phyloP scores from a whole-genome alignment of 2,888 invertebrate genomes.

The Metellina segmentata region DNA sequence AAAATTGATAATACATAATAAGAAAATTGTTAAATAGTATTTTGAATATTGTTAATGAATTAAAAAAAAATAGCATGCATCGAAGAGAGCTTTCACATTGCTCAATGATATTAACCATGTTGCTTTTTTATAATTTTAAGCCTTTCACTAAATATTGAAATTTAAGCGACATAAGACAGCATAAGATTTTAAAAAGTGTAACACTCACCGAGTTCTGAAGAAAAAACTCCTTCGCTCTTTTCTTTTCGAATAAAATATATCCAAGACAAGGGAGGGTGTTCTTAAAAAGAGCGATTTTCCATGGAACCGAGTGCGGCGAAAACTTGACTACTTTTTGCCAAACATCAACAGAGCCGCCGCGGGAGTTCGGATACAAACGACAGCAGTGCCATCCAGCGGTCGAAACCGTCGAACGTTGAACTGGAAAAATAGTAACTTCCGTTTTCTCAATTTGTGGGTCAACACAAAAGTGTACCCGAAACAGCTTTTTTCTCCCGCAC shows the following conservation, averaged over 20 bases:
- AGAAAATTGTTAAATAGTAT: no score
- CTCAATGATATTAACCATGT: no score
- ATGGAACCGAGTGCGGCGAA: conserved; percentile 21
- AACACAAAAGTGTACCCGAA: conserved; percentile 19
- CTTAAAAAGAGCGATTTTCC: conserved; percentile 24
- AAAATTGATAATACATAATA: no score
- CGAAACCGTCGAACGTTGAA: conserved; percentile 34
- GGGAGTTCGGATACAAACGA: conserved; percentile 15
- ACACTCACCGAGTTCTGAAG: not conserved
- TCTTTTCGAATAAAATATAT: not conserved
- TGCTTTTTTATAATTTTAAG: no score
- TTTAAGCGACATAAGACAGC: not conserved
- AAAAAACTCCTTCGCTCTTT: conserved; percentile 5
- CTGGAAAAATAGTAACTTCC: conserved; percentile 64
- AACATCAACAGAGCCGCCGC: conserved; percentile 24
- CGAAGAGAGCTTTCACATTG: no score
- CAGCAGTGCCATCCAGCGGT: conserved; percentile 53
- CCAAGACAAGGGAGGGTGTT: conserved; percentile 4
- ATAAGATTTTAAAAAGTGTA: not conserved
- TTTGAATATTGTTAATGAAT: no score
- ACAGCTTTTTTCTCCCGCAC: not conserved
- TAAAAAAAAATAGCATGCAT: no score
- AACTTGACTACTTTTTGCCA: conserved; percentile 25
- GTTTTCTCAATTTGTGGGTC: conserved; percentile 69
- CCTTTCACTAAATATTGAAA: no score